Evolutionary conservation across 2,113 vertebrate genomes (phyloP).

Genomic region (Cisticola juncidis): DNA sequence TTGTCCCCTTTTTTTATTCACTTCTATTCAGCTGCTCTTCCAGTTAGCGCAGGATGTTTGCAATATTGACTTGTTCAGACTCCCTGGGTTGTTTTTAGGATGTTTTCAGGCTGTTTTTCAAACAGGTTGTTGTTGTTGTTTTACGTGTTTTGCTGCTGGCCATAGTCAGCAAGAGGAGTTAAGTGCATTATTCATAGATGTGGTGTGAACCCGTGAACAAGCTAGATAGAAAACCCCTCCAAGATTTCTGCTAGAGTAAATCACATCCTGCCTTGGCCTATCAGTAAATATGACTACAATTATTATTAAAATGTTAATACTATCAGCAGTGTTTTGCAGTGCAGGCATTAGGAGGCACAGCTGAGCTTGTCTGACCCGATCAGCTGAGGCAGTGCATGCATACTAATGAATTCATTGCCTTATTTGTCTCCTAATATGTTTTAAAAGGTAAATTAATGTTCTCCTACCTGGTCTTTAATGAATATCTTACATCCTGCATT

Average conservation of each 20-base stretch:
- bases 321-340: constrained; percentile 12
- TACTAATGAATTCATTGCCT: not conserved
- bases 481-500: constrained; percentile 58
- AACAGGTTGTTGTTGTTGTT: not conserved
- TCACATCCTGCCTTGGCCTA: not conserved
- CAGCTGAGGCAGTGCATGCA: not conserved
- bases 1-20: not conserved
- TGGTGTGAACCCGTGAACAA: not conserved
- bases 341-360: constrained; percentile 34
- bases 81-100: not conserved
- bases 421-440: constrained; percentile 9
- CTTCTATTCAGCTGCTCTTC: not conserved
- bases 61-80: not conserved
- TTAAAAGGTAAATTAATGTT: constrained; percentile 48
- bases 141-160: not conserved
- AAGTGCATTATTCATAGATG: not conserved
- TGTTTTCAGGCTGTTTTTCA: not conserved
- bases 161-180: not conserved
- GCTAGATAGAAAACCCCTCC: not conserved
- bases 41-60: not conserved
- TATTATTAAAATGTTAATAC: constrained; percentile 4
- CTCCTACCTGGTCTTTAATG: constrained; percentile 47
- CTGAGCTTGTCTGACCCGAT: not conserved
- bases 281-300: constrained; percentile 11
- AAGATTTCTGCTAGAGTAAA: not conserved